phyloP scores from a whole-genome alignment of 2,113 vertebrate genomes.

The Panthera leo region DNA sequence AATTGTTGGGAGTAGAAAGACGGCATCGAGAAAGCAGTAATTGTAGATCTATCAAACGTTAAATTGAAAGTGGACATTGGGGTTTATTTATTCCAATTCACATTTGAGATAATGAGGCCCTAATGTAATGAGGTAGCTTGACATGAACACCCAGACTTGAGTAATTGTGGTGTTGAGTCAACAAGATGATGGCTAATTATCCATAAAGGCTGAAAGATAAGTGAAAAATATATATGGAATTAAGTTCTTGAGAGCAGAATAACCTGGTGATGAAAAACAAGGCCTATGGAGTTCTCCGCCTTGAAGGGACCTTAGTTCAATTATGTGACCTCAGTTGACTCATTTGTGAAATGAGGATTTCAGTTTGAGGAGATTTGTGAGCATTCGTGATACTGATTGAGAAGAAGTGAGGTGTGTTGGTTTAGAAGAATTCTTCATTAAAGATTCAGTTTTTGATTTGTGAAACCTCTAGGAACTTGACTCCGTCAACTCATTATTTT shows the following conservation, averaged over 20 bases:
- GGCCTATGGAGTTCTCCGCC: neutral
- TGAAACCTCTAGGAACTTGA: neutral
- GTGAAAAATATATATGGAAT: neutral
- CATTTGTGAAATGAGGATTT: slow-evolving; percentile 1
- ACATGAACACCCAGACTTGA: neutral
- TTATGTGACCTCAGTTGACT: neutral
- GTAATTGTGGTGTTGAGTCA: neutral
- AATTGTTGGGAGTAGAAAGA: neutral
- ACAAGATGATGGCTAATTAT: neutral
- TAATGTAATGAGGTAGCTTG: neutral
- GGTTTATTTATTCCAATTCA: neutral
- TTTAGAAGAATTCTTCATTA: neutral
- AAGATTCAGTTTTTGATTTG: neutral
- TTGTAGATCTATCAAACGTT: neutral
- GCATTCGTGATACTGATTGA: neutral
- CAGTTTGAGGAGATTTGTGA: neutral
- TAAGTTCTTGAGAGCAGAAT: neutral
- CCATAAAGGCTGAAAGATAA: neutral
- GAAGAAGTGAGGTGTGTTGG: neutral
- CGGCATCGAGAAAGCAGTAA: neutral
- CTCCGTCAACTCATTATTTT: neutral
- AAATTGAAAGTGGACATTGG: neutral
- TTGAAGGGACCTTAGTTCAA: neutral
- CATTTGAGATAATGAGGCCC: neutral
- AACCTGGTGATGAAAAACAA: neutral